Conservation (phyloP, 2,888 invertebrate genomes). For the Orthonychiurus folsomi region DNA sequence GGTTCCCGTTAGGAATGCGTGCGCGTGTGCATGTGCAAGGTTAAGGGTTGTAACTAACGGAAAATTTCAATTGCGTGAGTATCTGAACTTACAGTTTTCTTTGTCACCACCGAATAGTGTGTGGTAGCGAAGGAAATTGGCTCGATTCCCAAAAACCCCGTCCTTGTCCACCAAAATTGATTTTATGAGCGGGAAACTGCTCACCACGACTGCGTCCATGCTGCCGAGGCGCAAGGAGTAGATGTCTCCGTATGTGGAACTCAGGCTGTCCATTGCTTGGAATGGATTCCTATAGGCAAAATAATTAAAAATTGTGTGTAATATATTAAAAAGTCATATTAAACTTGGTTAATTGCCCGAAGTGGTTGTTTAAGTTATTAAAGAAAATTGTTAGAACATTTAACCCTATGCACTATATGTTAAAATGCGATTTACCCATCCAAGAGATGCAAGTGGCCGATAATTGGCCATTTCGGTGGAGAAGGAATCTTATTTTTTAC, state of each 20-base stretch:
- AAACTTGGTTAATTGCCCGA: neutral
- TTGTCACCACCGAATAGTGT: constrained; percentile 73
- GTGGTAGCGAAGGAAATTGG: constrained; percentile 70
- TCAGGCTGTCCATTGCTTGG: constrained; percentile 32
- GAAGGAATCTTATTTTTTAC: constrained; percentile 28
- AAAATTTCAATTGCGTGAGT: no score
- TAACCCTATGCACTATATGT: no score
- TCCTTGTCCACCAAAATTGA: constrained; percentile 47
- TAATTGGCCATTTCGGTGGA: constrained; percentile 31
- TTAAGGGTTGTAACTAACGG: no score
- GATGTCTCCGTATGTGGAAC: constrained; percentile 36
- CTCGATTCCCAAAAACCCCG: constrained; percentile 70
- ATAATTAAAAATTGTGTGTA: constrained; percentile 8
- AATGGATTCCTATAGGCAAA: constrained; percentile 38
- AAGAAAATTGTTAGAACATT: no score
- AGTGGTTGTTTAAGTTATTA: constrained; percentile 3
- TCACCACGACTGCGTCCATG: constrained; percentile 37
- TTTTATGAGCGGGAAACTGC: constrained; percentile 34
- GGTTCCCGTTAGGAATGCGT: neutral
- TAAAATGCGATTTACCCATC: no score
- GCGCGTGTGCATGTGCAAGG: no score
- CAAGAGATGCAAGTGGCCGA: constrained; percentile 38
- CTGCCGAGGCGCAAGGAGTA: constrained; percentile 36
- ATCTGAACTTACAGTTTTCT: constrained; percentile 78
- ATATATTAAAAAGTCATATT: neutral